Conservation (phyloP, 1,140 invertebrate species). For the Asbolus verrucosus region DNA sequence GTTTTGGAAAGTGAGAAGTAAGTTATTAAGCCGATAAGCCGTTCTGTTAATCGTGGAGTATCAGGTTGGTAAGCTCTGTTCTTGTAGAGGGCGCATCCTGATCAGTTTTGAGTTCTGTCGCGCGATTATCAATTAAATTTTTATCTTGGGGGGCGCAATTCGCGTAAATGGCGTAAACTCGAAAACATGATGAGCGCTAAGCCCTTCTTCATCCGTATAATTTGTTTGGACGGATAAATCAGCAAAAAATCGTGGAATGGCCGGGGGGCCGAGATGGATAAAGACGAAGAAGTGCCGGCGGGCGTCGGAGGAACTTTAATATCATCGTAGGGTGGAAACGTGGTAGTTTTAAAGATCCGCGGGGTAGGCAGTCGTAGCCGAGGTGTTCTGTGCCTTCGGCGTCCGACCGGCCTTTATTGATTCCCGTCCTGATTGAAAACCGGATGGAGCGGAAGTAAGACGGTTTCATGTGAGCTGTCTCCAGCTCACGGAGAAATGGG, state of each 20-base stretch:
- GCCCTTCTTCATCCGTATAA: background rate
- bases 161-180: too few relatives aligned
- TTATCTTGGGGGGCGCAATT: too few relatives aligned
- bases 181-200: background rate
- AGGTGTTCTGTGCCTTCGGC: constrained; percentile 34
- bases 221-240: constrained; percentile 5
- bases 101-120: too few relatives aligned
- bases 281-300: constrained; percentile 17
- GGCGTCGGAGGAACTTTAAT: constrained; percentile 23
- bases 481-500: constrained; percentile 47
- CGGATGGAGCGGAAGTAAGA: constrained; percentile 60
- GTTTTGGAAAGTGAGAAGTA: too few relatives aligned
- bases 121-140: too few relatives aligned
- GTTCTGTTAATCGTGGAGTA: too few relatives aligned
- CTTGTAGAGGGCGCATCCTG: too few relatives aligned
- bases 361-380: constrained; percentile 22
- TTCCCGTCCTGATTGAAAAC: constrained; percentile 58
- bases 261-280: constrained; percentile 18
- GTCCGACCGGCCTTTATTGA: constrained; percentile 51
- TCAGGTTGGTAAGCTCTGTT: too few relatives aligned
- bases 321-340: constrained; percentile 29
- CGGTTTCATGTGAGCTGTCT: constrained; percentile 54
- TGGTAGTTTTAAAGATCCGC: constrained; percentile 38
- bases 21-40: too few relatives aligned
- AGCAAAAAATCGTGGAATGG: background rate